Evolutionary conservation across 2,113 vertebrate species (phyloP), one percentile per base, ranked within the genome.

Genomic region (Pyxicephalus adspersus): DNA sequence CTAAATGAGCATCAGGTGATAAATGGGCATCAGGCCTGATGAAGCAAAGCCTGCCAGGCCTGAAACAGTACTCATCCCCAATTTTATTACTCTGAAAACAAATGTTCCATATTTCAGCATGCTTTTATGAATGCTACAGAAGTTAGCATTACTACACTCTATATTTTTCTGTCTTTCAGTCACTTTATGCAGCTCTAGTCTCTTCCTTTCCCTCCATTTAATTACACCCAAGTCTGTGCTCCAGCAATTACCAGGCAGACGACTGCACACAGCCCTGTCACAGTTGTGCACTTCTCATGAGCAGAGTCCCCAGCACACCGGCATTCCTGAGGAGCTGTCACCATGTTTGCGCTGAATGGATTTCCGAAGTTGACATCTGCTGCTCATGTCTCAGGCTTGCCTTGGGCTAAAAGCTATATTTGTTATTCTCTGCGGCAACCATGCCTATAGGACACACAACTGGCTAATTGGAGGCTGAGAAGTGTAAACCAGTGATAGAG

Each of bases 401-500:
- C 89, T 50, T 86, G 85, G 90, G 90, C 90, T 85, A 90, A 88
- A 84, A 91, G 90, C 89, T 92, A 90, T 89, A 90, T 91, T 87
- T 88, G 90, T 87, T 86, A 81, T 88, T 89, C 88, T 90, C 88
- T 84, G 88, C 7, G 1, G 90, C 86, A 88, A 89, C 87, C 88
- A 83, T 83, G 85, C 87, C 86, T 88, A 88, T 88, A 87, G 88
- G 89, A 86, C 84, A 25, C 80, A 82, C 86, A 84, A 77, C 0
- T 26, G 85, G 83, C 90, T 91, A 90, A 90, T 90, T 89, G 89
- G 88, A 67, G 83, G 85, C 86, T 71, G 86, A 84, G 86, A 88
- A 85, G 86, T 90, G 80, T 87, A 74, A 66, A 83, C 81, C 72
- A 63, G 68, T 5, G 15, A 74, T 23, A 60, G 70, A 55, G 72